Percentiles rank a stretch among this genome's conserved stretches.
Conservation (phyloP, 2,888 invertebrate species). For the Ichneumon xanthorius region DNA sequence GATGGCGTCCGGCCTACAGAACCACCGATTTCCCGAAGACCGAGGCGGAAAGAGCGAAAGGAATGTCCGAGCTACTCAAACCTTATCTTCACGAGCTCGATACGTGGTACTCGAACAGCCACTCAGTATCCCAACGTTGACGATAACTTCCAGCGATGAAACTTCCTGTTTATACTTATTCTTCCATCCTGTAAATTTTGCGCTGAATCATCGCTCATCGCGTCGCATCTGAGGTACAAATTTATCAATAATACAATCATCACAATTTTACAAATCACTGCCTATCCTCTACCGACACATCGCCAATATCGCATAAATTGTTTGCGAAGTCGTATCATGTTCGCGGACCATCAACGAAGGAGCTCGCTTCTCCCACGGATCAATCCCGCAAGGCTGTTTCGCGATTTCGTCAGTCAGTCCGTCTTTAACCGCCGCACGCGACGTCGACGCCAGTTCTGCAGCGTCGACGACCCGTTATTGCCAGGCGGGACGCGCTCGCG, state of each 20-base stretch:
- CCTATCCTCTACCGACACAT: neutral
- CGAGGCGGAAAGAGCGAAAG: constrained; percentile 49
- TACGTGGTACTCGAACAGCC: constrained; percentile 68
- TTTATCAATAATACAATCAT: constrained; percentile 2
- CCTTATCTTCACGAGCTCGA: constrained; percentile 70
- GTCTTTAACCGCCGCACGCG: constrained; percentile 23
- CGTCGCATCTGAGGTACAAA: neutral
- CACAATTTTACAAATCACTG: constrained; percentile 11
- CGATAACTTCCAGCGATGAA: neutral
- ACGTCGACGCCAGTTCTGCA: neutral
- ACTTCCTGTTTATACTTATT: neutral
- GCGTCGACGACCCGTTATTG: neutral
- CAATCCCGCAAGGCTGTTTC: constrained; percentile 22
- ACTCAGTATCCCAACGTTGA: neutral
- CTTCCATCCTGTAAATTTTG: neutral
- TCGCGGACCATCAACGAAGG: neutral
- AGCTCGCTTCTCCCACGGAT: neutral
- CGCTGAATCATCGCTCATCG: neutral
- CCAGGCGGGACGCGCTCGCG: neutral
- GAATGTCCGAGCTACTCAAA: constrained; percentile 61
- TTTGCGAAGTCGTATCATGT: neutral
- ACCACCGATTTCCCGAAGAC: constrained; percentile 36
- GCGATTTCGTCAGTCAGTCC: constrained; percentile 41
- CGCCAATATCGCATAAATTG: neutral
- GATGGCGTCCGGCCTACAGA: constrained; percentile 63